These are phyloP conservation scores for Plodia interpunctella DNA, from an alignment of 1,140 invertebrate species.

Conservation along the genomic window DNA sequence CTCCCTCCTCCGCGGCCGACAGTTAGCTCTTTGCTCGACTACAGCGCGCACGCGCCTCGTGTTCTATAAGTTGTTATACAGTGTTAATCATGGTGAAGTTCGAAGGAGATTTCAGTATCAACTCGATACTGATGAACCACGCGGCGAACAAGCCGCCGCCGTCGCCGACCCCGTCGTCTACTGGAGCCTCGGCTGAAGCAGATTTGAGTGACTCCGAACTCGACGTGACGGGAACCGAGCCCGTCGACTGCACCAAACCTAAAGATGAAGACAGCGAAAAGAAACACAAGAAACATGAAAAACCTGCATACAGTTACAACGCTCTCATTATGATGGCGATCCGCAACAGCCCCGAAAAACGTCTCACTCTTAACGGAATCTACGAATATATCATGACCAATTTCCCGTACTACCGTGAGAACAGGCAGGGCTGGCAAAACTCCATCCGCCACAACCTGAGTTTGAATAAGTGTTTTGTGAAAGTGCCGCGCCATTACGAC, in stretches of 20 bases:
- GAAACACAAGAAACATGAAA: slow-evolving; percentile 86
- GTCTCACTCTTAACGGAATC: slow-evolving; percentile 98
- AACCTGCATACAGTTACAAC: slow-evolving; percentile 99
- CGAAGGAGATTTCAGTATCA: slow-evolving; percentile 74
- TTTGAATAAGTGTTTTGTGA: slow-evolving; percentile 99
- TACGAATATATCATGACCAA: slow-evolving; percentile 99
- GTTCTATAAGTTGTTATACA: slow-evolving; percentile 26
- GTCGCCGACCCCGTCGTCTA: slow-evolving; percentile 50
- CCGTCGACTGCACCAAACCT: slow-evolving; percentile 81
- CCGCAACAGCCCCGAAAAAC: slow-evolving; percentile 93
- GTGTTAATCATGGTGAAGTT: slow-evolving; percentile 70
- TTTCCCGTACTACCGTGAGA: slow-evolving; percentile 98
- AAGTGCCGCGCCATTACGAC: slow-evolving; percentile 95
- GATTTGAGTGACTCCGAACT: slow-evolving; percentile 80
- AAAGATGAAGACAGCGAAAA: slow-evolving; percentile 58
- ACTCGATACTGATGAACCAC: slow-evolving; percentile 67
- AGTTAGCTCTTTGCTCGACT: slow-evolving; percentile 54
- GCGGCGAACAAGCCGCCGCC: slow-evolving; percentile 47
- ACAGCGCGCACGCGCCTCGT: slow-evolving; percentile 40
- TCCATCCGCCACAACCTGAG: slow-evolving; percentile 98
- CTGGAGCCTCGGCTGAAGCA: slow-evolving; percentile 51
- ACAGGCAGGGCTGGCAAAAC: slow-evolving; percentile 99
- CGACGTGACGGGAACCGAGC: slow-evolving; percentile 87
- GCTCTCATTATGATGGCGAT: slow-evolving; percentile 99
- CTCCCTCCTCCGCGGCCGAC: slow-evolving; percentile 61